A percentile compares a stretch with the other conserved stretches of the same genome.
These are phyloP conservation scores for Amazona guildingii DNA, from an alignment of 2,113 vertebrate species.

Conservation along the genomic window DNA sequence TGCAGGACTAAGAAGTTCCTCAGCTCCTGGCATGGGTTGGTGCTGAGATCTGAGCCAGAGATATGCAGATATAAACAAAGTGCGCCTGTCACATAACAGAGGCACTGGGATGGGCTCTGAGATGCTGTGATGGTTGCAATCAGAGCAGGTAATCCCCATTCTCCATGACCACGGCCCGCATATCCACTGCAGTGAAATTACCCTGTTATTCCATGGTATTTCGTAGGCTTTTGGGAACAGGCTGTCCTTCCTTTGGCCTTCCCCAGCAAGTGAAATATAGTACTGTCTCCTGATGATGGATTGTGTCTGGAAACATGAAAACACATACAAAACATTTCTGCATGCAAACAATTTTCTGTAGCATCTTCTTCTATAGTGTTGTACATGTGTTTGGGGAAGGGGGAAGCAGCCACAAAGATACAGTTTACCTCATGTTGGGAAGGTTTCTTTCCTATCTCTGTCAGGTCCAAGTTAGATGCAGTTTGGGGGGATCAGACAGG, in stretches of 20 bases:
- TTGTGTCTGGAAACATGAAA: not conserved
- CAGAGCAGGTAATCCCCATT: not conserved
- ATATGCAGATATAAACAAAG: not conserved
- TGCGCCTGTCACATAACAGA: not conserved
- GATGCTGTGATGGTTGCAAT: not conserved
- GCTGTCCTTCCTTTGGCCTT: not conserved
- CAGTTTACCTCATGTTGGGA: not conserved
- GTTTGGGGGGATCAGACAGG: not conserved
- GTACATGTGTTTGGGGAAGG: not conserved
- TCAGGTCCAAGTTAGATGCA: not conserved
- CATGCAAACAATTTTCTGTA: not conserved
- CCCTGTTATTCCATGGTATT: not conserved
- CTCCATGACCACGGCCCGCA: not conserved
- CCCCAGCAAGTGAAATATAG: not conserved
- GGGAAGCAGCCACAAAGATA: not conserved
- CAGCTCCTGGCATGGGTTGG: not conserved
- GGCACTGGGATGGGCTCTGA: not conserved
- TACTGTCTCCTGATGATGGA: not conserved
- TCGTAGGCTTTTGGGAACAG: not conserved
- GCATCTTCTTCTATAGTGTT: not conserved
- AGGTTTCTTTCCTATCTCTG: not conserved
- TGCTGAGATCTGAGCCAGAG: not conserved
- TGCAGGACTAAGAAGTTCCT: not conserved
- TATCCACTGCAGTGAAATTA: not conserved
- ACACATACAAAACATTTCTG: not conserved